phyloP scores from a whole-genome alignment of 92 coral and sea anemone species.

The Palythoa grandis region DNA sequence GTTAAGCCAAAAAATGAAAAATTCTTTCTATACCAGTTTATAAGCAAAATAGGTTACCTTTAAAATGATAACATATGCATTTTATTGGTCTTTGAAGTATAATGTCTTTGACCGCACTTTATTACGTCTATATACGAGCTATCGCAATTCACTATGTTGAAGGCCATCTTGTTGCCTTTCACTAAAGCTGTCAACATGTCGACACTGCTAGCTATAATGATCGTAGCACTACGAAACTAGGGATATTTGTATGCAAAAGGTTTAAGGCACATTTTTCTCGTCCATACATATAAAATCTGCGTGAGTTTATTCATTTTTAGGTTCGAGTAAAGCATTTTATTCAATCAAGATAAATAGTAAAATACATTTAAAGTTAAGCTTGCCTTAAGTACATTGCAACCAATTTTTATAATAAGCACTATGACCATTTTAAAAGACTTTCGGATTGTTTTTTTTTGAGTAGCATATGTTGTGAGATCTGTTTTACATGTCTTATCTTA shows the following conservation, averaged over 20 bases:
- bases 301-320: no score
- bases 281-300: not conserved
- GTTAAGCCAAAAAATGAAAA: no score
- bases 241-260: not conserved
- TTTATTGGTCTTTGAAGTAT: no score
- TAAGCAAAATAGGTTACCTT: no score
- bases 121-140: not conserved
- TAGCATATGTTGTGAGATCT: not conserved
- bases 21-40: not conserved
- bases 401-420: no score
- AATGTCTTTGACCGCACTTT: not conserved
- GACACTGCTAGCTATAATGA: not conserved
- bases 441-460: not conserved
- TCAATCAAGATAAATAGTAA: no score
- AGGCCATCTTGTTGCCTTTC: conserved; percentile 1
- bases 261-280: not conserved
- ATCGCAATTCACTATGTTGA: not conserved
- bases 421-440: not conserved
- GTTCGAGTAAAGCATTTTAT: no score
- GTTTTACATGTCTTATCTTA: not conserved
- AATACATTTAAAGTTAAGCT: no score
- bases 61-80: no score
- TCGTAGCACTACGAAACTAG: conserved; percentile 2
- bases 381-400: no score
- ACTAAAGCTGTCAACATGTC: conserved; percentile 36